Conservation (phyloP, 2,113 vertebrate genomes). For the Epinephelus fuscoguttatus region DNA sequence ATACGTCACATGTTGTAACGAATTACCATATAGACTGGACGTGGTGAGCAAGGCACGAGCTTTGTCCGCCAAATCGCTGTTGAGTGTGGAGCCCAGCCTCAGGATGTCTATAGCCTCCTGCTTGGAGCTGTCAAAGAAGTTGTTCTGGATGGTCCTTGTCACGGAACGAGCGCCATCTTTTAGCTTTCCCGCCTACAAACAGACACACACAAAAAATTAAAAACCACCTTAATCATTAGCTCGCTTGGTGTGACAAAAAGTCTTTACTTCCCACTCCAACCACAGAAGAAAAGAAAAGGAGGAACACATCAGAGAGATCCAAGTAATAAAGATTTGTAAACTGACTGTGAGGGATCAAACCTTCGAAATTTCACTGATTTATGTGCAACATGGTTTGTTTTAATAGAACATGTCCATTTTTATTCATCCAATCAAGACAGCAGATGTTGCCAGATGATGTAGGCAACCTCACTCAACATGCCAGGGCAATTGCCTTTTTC, state of each 20-base stretch:
- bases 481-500: background rate
- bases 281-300: constrained; percentile 23
- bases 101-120: constrained; percentile 99
- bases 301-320: constrained; percentile 31
- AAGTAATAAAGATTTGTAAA: constrained; percentile 10
- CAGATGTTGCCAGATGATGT: constrained; percentile 1
- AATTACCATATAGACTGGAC: constrained; percentile 94
- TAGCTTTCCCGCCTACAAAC: constrained; percentile 93
- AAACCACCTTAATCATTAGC: constrained; percentile 16
- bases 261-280: background rate
- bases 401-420: background rate
- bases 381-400: constrained; percentile 8
- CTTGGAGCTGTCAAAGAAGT: constrained; percentile 99
- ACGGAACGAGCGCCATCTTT: constrained; percentile 99
- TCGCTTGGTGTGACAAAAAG: background rate
- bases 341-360: background rate
- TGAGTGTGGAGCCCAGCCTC: constrained; percentile 96
- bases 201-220: constrained; percentile 22
- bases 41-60: constrained; percentile 97
- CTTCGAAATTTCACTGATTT: constrained; percentile 12
- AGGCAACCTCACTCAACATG: background rate
- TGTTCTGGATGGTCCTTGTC: constrained; percentile 99
- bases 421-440: constrained; percentile 13
- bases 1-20: background rate
- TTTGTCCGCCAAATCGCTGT: constrained; percentile 99